These are phyloP conservation scores for Cygnus atratus DNA, from an alignment of 2,113 vertebrate genomes.

Conservation along the genomic window DNA sequence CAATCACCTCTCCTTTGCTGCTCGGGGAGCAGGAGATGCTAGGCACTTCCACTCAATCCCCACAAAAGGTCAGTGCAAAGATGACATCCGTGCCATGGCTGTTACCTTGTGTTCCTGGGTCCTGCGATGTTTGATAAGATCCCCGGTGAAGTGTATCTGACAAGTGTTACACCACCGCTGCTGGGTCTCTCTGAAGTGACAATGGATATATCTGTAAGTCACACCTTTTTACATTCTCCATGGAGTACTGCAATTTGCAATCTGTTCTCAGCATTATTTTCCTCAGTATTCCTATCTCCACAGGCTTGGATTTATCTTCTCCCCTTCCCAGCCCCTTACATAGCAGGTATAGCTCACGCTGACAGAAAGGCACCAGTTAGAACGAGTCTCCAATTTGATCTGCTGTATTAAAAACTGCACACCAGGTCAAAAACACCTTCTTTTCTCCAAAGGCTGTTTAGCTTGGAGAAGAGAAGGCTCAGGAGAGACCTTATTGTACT, in stretches of 20 bases:
- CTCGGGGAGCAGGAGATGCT: background rate
- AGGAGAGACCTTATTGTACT: too few species aligned
- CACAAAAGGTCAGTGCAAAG: background rate
- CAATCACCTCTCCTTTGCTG: background rate
- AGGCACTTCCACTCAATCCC: background rate
- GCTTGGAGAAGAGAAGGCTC: too few species aligned
- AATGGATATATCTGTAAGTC: background rate
- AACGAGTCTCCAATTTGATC: background rate
- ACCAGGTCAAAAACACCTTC: background rate
- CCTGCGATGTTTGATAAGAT: constrained; percentile 89
- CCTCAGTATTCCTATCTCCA: background rate
- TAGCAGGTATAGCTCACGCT: background rate
- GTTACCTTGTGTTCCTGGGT: constrained; percentile 92
- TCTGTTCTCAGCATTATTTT: background rate
- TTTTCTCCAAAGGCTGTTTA: too few species aligned
- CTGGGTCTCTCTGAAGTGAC: constrained; percentile 76
- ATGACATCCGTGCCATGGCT: background rate
- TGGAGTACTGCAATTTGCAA: background rate
- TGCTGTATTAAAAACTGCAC: background rate
- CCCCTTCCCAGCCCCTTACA: background rate
- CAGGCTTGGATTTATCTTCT: background rate
- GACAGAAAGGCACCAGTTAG: background rate
- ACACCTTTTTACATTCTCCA: background rate
- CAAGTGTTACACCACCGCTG: constrained; percentile 92
- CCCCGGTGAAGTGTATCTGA: constrained; percentile 86